These are phyloP conservation scores for Ciconia nigra DNA, from an alignment of 2,797 vertebrate species.

Conservation along the genomic window DNA sequence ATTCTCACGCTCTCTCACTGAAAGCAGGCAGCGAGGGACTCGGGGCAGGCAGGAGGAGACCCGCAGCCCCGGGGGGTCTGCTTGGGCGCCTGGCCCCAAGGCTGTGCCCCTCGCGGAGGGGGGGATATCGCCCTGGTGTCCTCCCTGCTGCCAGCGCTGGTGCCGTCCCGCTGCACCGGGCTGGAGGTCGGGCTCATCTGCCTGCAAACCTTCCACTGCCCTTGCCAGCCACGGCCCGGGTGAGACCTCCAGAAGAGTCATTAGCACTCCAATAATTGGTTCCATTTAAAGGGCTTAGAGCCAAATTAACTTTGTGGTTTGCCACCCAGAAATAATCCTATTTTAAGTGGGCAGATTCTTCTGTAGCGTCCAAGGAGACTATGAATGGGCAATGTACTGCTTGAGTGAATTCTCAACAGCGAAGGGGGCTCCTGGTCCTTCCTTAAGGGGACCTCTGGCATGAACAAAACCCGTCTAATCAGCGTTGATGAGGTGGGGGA, in stretches of 20 bases:
- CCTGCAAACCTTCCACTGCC: neutral
- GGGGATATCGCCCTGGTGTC: accelerated
- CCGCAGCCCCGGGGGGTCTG: accelerated
- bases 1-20: neutral
- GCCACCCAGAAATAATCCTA: constrained; percentile 69
- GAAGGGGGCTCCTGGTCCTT: accelerated
- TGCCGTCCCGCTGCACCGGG: accelerated
- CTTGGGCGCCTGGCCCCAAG: accelerated
- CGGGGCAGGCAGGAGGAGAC: neutral
- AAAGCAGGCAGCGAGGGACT: accelerated
- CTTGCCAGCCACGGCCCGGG: neutral
- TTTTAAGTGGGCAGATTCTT: constrained; percentile 48
- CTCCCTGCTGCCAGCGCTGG: accelerated
- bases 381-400: neutral
- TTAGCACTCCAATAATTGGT: constrained; percentile 64
- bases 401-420: accelerated
- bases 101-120: accelerated
- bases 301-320: constrained; percentile 67
- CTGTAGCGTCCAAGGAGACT: neutral
- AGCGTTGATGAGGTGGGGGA: neutral
- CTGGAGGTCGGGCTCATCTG: neutral
- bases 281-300: constrained; percentile 71
- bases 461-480: accelerated
- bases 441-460: neutral
- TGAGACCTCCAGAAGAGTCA: constrained; percentile 45